phyloP scores from a whole-genome alignment of 2,888 invertebrate species.

The Leistus spinibarbis region DNA sequence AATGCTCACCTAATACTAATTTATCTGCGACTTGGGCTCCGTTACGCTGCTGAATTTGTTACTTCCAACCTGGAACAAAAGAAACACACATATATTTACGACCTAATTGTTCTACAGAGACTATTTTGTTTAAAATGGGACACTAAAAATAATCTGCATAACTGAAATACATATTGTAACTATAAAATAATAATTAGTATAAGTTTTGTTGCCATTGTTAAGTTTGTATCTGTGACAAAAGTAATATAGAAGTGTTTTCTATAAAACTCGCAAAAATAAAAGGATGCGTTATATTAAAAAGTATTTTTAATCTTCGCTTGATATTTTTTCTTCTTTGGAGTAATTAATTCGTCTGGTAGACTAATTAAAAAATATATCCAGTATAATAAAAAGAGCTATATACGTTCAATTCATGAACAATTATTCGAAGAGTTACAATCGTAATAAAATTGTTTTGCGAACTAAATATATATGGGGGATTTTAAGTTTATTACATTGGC shows the following conservation, averaged over 20 bases:
- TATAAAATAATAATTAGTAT: too few species aligned
- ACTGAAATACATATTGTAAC: too few species aligned
- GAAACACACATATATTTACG: neutral
- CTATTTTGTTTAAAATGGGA: too few species aligned
- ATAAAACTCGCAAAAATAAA: too few species aligned
- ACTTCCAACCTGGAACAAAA: neutral
- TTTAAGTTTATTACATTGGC: constrained; percentile 37
- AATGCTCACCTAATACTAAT: constrained; percentile 54
- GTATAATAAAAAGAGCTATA: constrained; percentile 30
- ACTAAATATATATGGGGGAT: constrained; percentile 19
- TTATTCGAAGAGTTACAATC: constrained; percentile 38
- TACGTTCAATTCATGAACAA: constrained; percentile 38
- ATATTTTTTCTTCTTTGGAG: neutral
- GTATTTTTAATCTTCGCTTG: constrained; percentile 26
- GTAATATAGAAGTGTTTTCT: too few species aligned
- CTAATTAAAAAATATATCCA: constrained; percentile 35
- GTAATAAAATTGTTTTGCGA: constrained; percentile 35
- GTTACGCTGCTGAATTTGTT: neutral
- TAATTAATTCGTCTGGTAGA: constrained; percentile 33
- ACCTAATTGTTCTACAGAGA: too few species aligned
- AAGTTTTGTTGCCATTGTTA: too few species aligned
- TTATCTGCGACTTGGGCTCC: constrained; percentile 52
- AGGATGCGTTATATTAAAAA: too few species aligned
- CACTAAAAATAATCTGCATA: too few species aligned
- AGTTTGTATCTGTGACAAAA: too few species aligned